Percentiles rank a stretch among this genome's conserved stretches.
Evolutionary conservation across 2,113 vertebrate genomes (phyloP).

Genomic region (Erythrocercus mccallii): DNA sequence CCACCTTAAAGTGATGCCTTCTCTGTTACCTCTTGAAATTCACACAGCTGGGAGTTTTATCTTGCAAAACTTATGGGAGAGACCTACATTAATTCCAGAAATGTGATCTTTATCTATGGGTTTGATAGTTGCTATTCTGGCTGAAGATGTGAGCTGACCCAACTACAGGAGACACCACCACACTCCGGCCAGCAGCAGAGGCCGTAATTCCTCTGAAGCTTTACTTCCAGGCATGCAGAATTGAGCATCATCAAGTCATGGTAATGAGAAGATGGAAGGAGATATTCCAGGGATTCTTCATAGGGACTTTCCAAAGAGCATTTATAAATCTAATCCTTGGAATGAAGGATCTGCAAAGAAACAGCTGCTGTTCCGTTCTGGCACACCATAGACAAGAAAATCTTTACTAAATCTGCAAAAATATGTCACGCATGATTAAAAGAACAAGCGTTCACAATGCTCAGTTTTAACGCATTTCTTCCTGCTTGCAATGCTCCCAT

Average conservation of each 20-base stretch:
- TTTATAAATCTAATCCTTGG: not conserved
- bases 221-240: not conserved
- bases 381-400: not conserved
- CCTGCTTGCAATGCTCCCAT: not conserved
- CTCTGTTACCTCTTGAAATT: not conserved
- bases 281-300: not conserved
- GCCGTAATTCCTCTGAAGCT: not conserved
- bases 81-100: not conserved
- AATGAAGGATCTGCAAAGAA: not conserved
- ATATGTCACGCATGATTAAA: not conserved
- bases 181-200: not conserved
- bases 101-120: not conserved
- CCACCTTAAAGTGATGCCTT: not conserved
- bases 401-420: not conserved
- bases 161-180: not conserved
- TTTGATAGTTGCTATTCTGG: not conserved
- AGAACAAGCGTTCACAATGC: not conserved
- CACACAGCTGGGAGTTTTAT: not conserved
- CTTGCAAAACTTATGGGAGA: not conserved
- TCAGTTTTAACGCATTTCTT: not conserved
- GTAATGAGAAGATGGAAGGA: not conserved
- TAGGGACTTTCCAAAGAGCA: not conserved
- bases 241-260: not conserved
- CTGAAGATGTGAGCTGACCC: not conserved
- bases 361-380: not conserved